Conservation (phyloP, 2,797 vertebrate genomes). For the Darevskia mixta region DNA sequence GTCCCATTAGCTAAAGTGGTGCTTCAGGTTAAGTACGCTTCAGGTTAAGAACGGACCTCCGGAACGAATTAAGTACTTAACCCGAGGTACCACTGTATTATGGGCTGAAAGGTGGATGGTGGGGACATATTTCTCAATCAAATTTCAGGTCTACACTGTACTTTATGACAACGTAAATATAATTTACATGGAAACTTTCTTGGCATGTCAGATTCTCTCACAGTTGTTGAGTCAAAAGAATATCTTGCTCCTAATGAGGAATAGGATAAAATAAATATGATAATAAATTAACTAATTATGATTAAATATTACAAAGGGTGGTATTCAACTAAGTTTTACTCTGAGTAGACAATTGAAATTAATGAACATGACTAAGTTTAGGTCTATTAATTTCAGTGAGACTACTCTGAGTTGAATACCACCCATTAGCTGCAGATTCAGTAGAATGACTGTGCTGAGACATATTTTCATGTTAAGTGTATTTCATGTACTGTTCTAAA, state of each 20-base stretch:
- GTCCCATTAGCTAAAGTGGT: too few relatives aligned
- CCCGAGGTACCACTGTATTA: neutral
- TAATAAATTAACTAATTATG: too few relatives aligned
- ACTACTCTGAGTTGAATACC: neutral
- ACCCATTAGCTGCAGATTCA: neutral
- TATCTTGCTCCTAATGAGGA: neutral
- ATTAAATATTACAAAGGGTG: neutral
- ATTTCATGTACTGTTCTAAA: slow-evolving; percentile 27
- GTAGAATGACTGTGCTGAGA: neutral
- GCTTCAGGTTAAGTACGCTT: too few relatives aligned
- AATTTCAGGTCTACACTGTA: slow-evolving; percentile 7
- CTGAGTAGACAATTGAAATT: too few relatives aligned
- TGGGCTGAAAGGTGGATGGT: neutral
- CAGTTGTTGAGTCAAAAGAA: neutral
- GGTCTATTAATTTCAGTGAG: too few relatives aligned
- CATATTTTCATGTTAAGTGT: neutral
- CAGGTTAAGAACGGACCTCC: too few relatives aligned
- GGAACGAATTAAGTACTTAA: too few relatives aligned
- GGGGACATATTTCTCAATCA: slow-evolving; percentile 36
- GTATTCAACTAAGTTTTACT: too few relatives aligned
- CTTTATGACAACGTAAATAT: slow-evolving; percentile 33
- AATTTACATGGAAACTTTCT: slow-evolving; percentile 32
- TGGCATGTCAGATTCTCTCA: neutral
- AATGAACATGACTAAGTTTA: too few relatives aligned
- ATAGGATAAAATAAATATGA: neutral